phyloP scores from a whole-genome alignment of 2,888 invertebrate genomes.

The Apodemia mormo region DNA sequence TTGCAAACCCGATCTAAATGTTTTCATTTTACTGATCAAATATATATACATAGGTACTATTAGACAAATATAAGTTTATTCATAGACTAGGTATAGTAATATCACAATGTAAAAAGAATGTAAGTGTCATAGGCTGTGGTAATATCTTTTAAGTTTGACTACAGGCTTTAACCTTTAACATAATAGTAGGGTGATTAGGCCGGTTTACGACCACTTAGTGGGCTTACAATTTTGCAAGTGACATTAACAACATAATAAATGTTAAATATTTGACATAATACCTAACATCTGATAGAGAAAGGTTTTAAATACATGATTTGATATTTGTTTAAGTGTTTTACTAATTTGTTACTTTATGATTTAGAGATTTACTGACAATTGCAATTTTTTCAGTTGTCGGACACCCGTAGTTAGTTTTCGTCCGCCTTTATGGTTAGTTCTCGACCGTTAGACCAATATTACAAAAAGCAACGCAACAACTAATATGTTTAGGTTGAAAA shows the following conservation, averaged over 20 bases:
- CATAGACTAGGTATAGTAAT: no score
- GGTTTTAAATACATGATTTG: not conserved
- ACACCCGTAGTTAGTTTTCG: not conserved
- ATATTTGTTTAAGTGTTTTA: not conserved
- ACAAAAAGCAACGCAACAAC: not conserved
- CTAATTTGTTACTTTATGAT: not conserved
- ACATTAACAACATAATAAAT: not conserved
- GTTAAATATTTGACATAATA: not conserved
- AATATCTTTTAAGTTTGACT: no score
- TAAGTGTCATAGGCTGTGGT: no score
- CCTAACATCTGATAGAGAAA: not conserved
- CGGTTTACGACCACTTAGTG: constrained; percentile 3
- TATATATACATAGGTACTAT: no score
- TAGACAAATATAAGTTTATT: no score
- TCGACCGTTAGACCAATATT: not conserved
- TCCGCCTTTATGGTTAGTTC: not conserved
- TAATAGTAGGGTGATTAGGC: not conserved
- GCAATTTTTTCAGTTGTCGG: not conserved
- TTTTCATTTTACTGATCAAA: no score
- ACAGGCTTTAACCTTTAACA: no score
- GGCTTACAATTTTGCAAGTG: not conserved
- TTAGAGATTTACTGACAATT: not conserved
- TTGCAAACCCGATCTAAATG: no score
- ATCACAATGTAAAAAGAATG: no score
- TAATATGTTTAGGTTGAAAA: not conserved